Conservation (phyloP, 2,113 vertebrate genomes). For the Myxocyprinus asiaticus region DNA sequence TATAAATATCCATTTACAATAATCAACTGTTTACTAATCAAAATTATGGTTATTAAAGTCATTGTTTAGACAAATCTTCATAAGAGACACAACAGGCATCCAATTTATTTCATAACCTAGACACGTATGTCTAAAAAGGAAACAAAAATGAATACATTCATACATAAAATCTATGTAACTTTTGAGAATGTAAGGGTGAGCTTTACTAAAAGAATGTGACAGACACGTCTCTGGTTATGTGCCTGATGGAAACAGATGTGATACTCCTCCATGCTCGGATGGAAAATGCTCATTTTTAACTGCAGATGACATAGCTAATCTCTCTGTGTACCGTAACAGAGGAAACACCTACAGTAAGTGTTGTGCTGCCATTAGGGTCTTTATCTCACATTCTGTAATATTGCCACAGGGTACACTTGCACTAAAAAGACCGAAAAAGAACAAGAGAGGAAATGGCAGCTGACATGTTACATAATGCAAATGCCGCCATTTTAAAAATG, state of each 20-base stretch:
- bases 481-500: background rate
- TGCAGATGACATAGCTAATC: background rate
- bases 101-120: background rate
- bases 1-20: background rate
- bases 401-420: slow-evolving; percentile 34
- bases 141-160: background rate
- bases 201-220: slow-evolving; percentile 21
- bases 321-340: slow-evolving; percentile 18
- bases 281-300: slow-evolving; percentile 24
- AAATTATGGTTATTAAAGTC: background rate
- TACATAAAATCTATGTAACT: slow-evolving; percentile 15
- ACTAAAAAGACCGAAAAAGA: slow-evolving; percentile 19
- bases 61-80: background rate
- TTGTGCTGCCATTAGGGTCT: slow-evolving; percentile 37
- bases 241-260: slow-evolving; percentile 33
- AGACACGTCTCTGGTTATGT: background rate
- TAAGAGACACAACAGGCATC: background rate
- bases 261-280: slow-evolving; percentile 18
- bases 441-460: slow-evolving; percentile 35
- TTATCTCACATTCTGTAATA: slow-evolving; percentile 39
- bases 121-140: background rate
- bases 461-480: slow-evolving; percentile 50
- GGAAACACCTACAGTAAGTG: slow-evolving; percentile 41
- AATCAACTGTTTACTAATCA: background rate
- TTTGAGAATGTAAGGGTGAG: slow-evolving; percentile 22